Evolutionary conservation across 2,888 invertebrate genomes (phyloP).

Genomic region (Leistus spinibarbis): DNA sequence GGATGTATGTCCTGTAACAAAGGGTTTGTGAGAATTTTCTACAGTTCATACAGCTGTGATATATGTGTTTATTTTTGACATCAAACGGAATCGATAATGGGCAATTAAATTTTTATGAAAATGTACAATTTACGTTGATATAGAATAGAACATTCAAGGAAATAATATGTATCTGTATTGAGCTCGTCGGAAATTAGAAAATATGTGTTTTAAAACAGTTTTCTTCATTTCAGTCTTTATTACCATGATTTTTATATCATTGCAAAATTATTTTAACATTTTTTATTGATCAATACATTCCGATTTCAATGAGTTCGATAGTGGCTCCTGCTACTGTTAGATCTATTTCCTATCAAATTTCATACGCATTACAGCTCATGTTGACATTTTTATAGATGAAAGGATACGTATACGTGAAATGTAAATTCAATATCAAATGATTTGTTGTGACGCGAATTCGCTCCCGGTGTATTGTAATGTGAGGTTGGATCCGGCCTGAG

Average conservation of each 20-base stretch:
- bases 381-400: background rate
- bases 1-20: background rate
- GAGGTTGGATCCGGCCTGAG: background rate
- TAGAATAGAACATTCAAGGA: too few relatives aligned
- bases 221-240: too few relatives aligned
- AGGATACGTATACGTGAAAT: background rate
- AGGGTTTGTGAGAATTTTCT: background rate
- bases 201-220: too few relatives aligned
- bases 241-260: too few relatives aligned
- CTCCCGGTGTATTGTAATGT: background rate
- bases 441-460: background rate
- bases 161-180: too few relatives aligned
- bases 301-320: background rate
- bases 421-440: background rate
- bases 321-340: background rate
- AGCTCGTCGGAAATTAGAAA: too few relatives aligned
- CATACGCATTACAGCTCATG: background rate
- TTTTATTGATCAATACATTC: background rate
- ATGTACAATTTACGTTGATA: too few relatives aligned
- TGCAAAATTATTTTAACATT: too few relatives aligned
- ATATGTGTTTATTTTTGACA: background rate
- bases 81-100: too few relatives aligned
- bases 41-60: background rate
- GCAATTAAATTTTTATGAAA: too few relatives aligned
- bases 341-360: background rate